A percentile compares a stretch with the other conserved stretches of the same genome.
Conservation (phyloP, 2,888 invertebrate genomes). For the Blastobasis lacticolella region DNA sequence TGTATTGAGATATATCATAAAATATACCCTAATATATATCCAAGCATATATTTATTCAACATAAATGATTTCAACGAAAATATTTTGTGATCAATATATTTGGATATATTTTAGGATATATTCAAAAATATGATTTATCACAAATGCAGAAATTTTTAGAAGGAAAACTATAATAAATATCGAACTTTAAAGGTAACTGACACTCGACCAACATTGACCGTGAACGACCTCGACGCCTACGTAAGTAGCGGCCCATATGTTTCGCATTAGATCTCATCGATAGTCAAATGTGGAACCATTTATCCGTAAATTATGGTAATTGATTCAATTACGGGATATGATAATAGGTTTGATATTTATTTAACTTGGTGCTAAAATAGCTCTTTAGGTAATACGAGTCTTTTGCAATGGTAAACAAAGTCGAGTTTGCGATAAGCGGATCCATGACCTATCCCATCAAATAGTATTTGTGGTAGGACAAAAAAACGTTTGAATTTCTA, state of each 20-base stretch:
- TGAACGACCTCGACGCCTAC: neutral
- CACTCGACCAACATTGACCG: neutral
- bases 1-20: no score
- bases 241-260: neutral
- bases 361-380: neutral
- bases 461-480: neutral
- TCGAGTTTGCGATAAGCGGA: neutral
- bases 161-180: neutral
- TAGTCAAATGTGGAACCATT: neutral
- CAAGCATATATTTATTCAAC: no score
- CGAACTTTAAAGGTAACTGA: neutral
- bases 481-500: no score
- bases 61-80: no score
- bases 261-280: no score
- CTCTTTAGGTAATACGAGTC: neutral
- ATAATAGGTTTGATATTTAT: neutral
- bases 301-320: neutral
- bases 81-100: no score
- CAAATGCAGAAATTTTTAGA: neutral
- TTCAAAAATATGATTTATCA: neutral
- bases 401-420: neutral
- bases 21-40: no score
- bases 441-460: neutral
- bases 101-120: no score
- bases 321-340: neutral